Evolutionary conservation across 2,797 vertebrate species (phyloP), one percentile per base, ranked within the genome.

Genomic region (Labroides dimidiatus): DNA sequence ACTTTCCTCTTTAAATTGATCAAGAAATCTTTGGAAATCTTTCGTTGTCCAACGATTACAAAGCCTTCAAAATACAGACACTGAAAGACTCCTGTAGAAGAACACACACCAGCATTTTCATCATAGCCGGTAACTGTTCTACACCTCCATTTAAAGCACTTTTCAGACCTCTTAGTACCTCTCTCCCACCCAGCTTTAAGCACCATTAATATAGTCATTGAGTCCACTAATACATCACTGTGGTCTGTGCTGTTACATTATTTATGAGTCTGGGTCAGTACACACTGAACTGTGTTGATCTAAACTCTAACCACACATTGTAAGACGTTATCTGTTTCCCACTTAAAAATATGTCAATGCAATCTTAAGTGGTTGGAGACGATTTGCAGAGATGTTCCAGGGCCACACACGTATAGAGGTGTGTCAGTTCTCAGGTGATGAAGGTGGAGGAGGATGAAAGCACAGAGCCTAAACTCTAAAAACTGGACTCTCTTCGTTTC

Each of bases 201-300:
- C 71, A 68, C 78, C 89, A 90, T 91, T 88, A 87, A 84, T 89
- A 73, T 82, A 75, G 70, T 82, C 88, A 88, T 87, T 86, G 79
- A 87, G 84, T 87, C 80, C 71, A 74, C 77, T 86, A 75, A 86
- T 81, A 87, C 87, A 85, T 86, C 81, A 76, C 67, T 66, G 86
- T 71, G 92, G 93, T 93, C 88, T 89, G 80, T 53, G 68, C 82
- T 88, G 78, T 72, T 93, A 70, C 87, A 93, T 93, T 91, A 93
- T 93, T 81, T 72, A 93, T 90, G 78, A 82, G 82, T 48, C 64
- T 88, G 78, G 91, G 90, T 90, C 87, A 84, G 73, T 23, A 74
- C 47, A n/a, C 66, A 68, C 20, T 90, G 87, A 90, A 89, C 89
- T 91, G 89, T 91, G 75, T 75, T 67, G 85, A 78, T 82, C 67